Percentiles rank a stretch among this genome's conserved stretches.
Conservation (phyloP, 2,113 vertebrate species). For the Otocyon megalotis region DNA sequence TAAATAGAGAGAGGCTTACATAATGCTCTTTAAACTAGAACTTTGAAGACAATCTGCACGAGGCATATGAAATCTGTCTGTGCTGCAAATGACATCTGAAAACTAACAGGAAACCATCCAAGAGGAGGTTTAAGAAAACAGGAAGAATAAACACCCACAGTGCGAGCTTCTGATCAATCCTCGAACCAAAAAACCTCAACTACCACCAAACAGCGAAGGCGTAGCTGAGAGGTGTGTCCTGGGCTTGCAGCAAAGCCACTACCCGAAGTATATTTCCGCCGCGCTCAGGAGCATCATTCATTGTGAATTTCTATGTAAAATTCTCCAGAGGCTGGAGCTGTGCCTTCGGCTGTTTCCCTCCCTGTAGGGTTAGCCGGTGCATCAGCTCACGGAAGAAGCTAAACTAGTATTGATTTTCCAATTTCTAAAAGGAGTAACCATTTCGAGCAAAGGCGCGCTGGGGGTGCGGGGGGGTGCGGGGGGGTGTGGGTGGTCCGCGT, state of each 20-base stretch:
- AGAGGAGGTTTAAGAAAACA: slow-evolving; percentile 61
- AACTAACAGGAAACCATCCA: slow-evolving; percentile 72
- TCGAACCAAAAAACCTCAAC: slow-evolving; percentile 38
- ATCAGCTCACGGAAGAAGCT: slow-evolving; percentile 61
- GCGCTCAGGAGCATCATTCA: neutral
- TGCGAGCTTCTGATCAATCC: slow-evolving; percentile 23
- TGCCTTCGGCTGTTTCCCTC: neutral
- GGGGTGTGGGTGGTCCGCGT: neutral
- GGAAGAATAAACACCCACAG: slow-evolving; percentile 58
- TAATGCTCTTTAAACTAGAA: slow-evolving; percentile 81
- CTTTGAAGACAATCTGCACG: slow-evolving; percentile 78
- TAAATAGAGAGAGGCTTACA: slow-evolving; percentile 77
- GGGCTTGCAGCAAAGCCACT: neutral
- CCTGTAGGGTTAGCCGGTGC: slow-evolving; percentile 4
- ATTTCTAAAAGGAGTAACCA: slow-evolving; percentile 62
- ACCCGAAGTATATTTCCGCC: neutral
- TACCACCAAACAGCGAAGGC: neutral
- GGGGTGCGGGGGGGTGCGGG: neutral
- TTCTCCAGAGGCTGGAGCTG: neutral
- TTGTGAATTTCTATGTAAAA: slow-evolving; percentile 38
- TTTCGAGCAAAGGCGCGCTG: slow-evolving; percentile 2
- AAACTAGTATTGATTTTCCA: slow-evolving; percentile 73
- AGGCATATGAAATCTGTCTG: slow-evolving; percentile 76
- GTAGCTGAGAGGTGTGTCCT: neutral
- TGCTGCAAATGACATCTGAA: slow-evolving; percentile 72